Conservation (phyloP, 1,140 invertebrate genomes). For the Popillia japonica region DNA sequence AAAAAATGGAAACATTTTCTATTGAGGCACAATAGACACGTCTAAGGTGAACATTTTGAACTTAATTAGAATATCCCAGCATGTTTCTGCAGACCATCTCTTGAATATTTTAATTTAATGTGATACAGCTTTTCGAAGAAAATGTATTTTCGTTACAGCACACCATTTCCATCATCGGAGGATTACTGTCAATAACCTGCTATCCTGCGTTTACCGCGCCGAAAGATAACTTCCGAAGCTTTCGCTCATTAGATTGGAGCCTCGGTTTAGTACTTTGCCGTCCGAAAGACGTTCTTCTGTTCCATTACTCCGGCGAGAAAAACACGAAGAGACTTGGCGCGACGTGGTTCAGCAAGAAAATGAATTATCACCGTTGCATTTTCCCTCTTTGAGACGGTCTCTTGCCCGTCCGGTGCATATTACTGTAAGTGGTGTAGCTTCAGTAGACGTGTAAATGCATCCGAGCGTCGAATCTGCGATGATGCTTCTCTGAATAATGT, state of each 20-base stretch:
- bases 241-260: not conserved
- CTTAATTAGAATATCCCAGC: no score
- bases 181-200: no score
- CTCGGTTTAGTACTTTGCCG: not conserved
- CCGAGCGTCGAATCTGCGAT: not conserved
- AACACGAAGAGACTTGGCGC: not conserved
- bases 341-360: not conserved
- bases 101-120: no score
- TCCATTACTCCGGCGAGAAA: not conserved
- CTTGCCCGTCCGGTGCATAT: not conserved
- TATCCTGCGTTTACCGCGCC: not conserved
- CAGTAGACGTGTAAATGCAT: not conserved
- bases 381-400: not conserved
- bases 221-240: not conserved
- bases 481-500: not conserved
- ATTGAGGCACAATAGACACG: no score
- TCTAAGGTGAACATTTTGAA: no score
- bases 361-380: conserved; percentile 9
- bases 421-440: not conserved
- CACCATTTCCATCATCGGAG: no score
- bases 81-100: no score
- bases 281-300: not conserved
- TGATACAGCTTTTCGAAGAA: no score
- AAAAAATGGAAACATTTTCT: no score
- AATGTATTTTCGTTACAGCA: no score